Evolutionary conservation across 2,113 vertebrate genomes (phyloP).

Genomic region (Corythaeola cristata): DNA sequence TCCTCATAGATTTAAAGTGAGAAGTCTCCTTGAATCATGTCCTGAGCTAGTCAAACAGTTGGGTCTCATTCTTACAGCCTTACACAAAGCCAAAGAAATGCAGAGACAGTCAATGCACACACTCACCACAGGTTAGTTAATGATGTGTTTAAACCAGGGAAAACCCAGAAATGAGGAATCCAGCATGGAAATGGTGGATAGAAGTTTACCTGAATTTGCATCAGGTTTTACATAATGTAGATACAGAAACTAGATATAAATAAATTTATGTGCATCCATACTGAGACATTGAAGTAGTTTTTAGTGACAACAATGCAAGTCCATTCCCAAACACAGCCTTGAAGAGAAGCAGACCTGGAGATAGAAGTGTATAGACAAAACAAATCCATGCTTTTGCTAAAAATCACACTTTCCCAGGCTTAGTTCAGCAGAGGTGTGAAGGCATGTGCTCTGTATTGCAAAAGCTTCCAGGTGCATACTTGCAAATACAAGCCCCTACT

Average conservation of each 20-base stretch:
- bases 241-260: neutral
- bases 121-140: neutral
- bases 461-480: neutral
- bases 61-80: neutral
- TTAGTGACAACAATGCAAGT: neutral
- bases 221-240: neutral
- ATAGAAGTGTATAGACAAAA: neutral
- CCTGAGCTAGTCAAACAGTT: neutral
- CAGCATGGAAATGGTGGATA: neutral
- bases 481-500: neutral
- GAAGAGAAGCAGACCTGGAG: neutral
- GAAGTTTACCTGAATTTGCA: neutral
- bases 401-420: neutral
- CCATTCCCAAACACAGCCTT: neutral
- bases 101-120: neutral
- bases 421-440: neutral
- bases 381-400: neutral
- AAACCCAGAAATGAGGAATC: neutral
- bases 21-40: neutral
- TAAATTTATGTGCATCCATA: neutral
- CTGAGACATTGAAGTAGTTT: neutral
- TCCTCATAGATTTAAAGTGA: neutral
- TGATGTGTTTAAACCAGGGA: neutral
- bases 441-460: neutral
- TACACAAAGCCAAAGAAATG: neutral